Evolutionary conservation across 2,888 invertebrate species (phyloP).

Genomic region (Harpagoxenus sublaevis): DNA sequence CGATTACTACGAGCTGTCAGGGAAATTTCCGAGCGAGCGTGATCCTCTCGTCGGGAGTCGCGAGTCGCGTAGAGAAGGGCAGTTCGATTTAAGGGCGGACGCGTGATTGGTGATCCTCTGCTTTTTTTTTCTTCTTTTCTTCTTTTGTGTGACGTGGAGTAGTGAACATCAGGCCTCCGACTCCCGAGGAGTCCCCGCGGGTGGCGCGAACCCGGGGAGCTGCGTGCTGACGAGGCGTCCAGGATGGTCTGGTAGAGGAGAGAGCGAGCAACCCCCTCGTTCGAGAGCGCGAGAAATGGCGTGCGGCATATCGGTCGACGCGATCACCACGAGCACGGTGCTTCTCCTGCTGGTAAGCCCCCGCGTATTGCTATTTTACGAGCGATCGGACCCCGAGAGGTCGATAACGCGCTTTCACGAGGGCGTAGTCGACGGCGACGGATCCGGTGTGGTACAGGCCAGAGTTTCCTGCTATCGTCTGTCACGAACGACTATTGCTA

Average conservation of each 20-base stretch:
- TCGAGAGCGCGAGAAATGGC: conserved; percentile 82
- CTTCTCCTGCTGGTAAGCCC: conserved; percentile 83
- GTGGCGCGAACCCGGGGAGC: conserved; percentile 30
- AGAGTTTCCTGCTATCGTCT: neutral
- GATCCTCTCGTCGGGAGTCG: neutral
- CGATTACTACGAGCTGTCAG: neutral
- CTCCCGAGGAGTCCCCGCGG: conserved; percentile 13
- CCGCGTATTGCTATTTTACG: conserved; percentile 19
- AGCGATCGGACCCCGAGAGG: conserved; percentile 27
- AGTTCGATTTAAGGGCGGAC: neutral
- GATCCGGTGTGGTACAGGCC: neutral
- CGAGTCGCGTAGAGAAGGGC: neutral
- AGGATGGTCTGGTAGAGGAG: conserved; percentile 81
- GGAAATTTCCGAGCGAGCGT: neutral
- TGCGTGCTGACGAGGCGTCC: conserved; percentile 39
- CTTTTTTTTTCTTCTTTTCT: neutral
- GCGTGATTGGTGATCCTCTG: conserved; percentile 1
- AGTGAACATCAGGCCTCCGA: conserved; percentile 31
- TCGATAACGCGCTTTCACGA: conserved; percentile 3
- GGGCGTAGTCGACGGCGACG: conserved; percentile 8
- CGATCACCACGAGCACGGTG: conserved; percentile 82
- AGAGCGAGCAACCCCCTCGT: conserved; percentile 63
- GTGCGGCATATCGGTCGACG: conserved; percentile 81
- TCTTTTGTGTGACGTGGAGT: conserved; percentile 30
- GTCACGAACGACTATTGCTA: neutral